A percentile compares a stretch with the other conserved stretches of the same genome.
Conservation (phyloP, 2,888 invertebrate species). For the Acrobasis repandana region DNA sequence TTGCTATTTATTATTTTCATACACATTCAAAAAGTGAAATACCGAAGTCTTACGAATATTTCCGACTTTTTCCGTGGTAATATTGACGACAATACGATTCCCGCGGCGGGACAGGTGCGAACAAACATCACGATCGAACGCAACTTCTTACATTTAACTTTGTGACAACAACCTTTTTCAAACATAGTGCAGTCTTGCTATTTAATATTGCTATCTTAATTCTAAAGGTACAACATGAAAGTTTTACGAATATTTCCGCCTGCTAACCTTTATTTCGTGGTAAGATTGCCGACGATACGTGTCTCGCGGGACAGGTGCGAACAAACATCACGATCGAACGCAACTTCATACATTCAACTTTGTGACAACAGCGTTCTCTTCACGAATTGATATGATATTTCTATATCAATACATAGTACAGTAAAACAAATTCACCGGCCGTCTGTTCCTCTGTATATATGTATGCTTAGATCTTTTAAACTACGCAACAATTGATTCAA, state of each 20-base stretch:
- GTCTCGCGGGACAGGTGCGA: slow-evolving; percentile 7
- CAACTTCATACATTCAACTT: slow-evolving; percentile 20
- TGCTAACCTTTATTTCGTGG: not conserved
- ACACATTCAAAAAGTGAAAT: too few relatives aligned
- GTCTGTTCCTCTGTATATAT: too few relatives aligned
- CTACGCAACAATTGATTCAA: too few relatives aligned
- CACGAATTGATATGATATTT: too few relatives aligned
- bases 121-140: slow-evolving; percentile 1
- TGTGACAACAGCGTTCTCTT: slow-evolving; percentile 1
- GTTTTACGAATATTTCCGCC: too few relatives aligned
- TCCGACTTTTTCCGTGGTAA: not conserved
- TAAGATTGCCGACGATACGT: slow-evolving; percentile 10
- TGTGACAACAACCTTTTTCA: not conserved
- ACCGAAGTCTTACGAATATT: not conserved
- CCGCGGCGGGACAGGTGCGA: not conserved
- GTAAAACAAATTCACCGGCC: too few relatives aligned
- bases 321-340: slow-evolving; percentile 8
- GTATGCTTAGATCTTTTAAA: too few relatives aligned
- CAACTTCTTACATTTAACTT: slow-evolving; percentile 17
- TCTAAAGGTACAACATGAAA: too few relatives aligned
- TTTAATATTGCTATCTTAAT: too few relatives aligned
- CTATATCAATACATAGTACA: too few relatives aligned
- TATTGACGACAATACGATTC: slow-evolving; percentile 1
- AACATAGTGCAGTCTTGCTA: too few relatives aligned
- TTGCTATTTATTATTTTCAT: too few relatives aligned